Evolutionary conservation across 2,888 invertebrate species (phyloP).

Genomic region (Melolontha melolontha): DNA sequence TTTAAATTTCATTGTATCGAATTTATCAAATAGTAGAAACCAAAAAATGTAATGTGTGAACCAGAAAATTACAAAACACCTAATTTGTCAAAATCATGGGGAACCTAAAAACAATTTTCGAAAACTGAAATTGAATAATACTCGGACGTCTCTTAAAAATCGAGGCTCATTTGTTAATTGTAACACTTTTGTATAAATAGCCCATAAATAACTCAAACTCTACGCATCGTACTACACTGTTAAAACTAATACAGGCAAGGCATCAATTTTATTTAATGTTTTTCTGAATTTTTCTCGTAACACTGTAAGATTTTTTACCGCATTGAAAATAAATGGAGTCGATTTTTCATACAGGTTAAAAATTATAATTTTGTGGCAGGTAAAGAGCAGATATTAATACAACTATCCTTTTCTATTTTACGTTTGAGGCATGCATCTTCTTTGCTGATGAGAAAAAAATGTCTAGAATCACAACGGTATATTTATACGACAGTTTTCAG

Average conservation of each 20-base stretch:
- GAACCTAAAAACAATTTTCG: constrained; percentile 49
- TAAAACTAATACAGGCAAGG: background rate
- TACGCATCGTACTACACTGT: constrained; percentile 37
- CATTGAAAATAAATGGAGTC: constrained; percentile 46
- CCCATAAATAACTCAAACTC: constrained; percentile 51
- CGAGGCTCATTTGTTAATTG: constrained; percentile 53
- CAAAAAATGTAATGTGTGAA: constrained; percentile 48
- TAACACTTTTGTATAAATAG: constrained; percentile 54
- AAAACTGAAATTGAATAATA: constrained; percentile 44
- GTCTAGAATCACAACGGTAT: constrained; percentile 14
- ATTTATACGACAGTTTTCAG: constrained; percentile 32
- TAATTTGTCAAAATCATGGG: constrained; percentile 50
- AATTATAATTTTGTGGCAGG: constrained; percentile 46
- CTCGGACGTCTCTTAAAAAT: constrained; percentile 45
- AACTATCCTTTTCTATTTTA: constrained; percentile 39
- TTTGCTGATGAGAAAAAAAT: constrained; percentile 13
- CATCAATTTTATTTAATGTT: background rate
- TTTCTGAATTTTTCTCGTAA: background rate
- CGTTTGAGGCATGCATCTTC: constrained; percentile 1
- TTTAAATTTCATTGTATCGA: constrained; percentile 26
- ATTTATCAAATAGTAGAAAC: constrained; percentile 30
- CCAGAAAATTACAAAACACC: constrained; percentile 52
- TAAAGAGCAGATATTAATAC: constrained; percentile 42
- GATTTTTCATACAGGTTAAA: constrained; percentile 47
- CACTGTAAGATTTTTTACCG: constrained; percentile 46